Evolutionary conservation across 2,113 vertebrate species (phyloP), one percentile per base, ranked within the genome.

Genomic region (Cnemophilus loriae): DNA sequence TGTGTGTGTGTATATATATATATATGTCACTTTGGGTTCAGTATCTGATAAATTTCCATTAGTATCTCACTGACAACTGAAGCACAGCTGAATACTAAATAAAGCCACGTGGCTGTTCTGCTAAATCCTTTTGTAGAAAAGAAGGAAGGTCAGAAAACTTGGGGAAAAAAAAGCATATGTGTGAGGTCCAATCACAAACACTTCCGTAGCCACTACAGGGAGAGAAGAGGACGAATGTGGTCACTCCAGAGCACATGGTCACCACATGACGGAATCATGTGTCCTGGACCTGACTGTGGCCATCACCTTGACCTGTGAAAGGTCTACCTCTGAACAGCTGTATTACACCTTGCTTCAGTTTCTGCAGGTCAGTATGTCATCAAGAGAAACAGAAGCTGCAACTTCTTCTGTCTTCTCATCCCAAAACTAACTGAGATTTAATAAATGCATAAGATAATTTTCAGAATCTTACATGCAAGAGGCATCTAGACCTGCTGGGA

Each of bases 51-150:
- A 47, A 95, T 95, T 97, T 84, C 87, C 69, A 87, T 83, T 89
- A 88, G 77, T 88, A 84, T 79, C 77, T 88, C 76, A 64, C 71
- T 55, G 75, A 85, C 84, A 92, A 88, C 5, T 84, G 82, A 89
- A 93, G 79, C 49, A 75, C 9, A 4, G 41, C 39, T 92, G 83
- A 96, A 96, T 90, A 90, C 80, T 84, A 95, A 95, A 79, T 79
- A 91, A 95, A 88, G 79, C 26, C 9, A 20, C 0, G 2, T n/a
- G 47, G 59, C 37, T 82, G 32, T 24, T 92, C 76, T 50, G 49
- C 76, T 32, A 50, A 87, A 35, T 30, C 50, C 53, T 77, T 22
- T 18, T 33, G 46, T 30, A 28, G 52, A 30, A 87, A 87, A 67
- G 63, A 50, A 89, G 35, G 33, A 73, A 74, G 39, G 37, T 53